Base-by-base conservation (phyloP, 2,113 vertebrate genomes). In the Vireo altiloquus region DNA sequence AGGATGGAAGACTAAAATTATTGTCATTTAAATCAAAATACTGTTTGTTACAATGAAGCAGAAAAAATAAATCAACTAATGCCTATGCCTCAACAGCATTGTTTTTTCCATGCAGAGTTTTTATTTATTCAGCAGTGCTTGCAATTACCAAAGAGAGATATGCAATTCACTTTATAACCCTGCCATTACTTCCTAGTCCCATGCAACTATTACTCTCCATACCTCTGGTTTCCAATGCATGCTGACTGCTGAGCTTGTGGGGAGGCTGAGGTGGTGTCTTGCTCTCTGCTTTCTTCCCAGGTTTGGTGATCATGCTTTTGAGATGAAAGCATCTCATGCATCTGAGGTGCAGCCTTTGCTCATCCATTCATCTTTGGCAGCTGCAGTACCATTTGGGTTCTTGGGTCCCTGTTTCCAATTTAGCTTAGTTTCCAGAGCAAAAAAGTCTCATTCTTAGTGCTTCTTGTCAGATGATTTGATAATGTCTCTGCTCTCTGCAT, bases 371-470 rank as follows among this genome's bases (percentile, higher is more conserved):
- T 54, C 47, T 65, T 77, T 39, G 49, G 42, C 40, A 15, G n/a
- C 54, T 72, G 40, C 53, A 68, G 23, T 24, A 68, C 53, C 85
- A 54, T 63, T 83, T 80, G 44, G 37, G 33, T 28, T 84, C n/a
- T 24, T n/a, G 46, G 10, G n/a, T 69, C 63, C 14, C 3, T 63
- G 44, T 72, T 92, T 81, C 59, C 21, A 87, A 40, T 70, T 80
- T 46, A 75, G 56, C 49, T 72, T 60, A 11, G 69, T 83, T 92
- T 94, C 82, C 74, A 89, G 75, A 92, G 84, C 70, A 96, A 94
- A 83, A 40, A 63, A 54, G 30, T 81, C 69, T 84, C 42, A 21
- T 68, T 82, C 56, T 64, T 65, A 70, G 19, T 63, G 39, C 28
- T 74, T 57, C 70, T 89, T 63, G n/a, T 89, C 60, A 65, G 22